Conservation (phyloP, 2,797 vertebrate species). For the Gobio occitaniae region DNA sequence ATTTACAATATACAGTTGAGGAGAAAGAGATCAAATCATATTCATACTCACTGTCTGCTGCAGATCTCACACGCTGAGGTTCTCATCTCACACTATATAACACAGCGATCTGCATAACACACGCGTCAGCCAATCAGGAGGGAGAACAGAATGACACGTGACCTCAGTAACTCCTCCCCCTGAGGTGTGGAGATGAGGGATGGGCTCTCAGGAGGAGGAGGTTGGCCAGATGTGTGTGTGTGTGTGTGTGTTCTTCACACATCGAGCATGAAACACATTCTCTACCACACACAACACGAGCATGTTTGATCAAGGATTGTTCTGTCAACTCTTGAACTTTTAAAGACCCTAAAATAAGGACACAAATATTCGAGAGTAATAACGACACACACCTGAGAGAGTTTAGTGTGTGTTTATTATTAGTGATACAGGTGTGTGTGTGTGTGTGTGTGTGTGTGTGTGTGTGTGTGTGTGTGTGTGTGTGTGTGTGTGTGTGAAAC, state of each 20-base stretch:
- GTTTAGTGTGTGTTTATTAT: conserved; percentile 20
- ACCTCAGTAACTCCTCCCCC: neutral
- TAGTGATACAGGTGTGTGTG: neutral
- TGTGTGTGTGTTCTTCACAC: too few relatives aligned
- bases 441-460: conserved; percentile 1
- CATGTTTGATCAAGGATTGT: neutral
- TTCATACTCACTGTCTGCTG: conserved; percentile 32
- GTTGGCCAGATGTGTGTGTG: too few relatives aligned
- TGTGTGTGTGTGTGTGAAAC: neutral
- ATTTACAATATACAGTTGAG: too few relatives aligned
- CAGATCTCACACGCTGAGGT: neutral
- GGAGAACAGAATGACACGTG: neutral
- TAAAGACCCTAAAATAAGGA: neutral
- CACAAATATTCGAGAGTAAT: neutral
- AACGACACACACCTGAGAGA: neutral
- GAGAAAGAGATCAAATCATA: too few relatives aligned
- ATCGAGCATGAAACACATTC: too few relatives aligned
- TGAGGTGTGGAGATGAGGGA: too few relatives aligned
- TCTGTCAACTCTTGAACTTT: neutral
- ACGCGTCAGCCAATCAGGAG: conserved; percentile 34
- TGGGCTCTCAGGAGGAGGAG: too few relatives aligned
- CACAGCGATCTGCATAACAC: neutral
- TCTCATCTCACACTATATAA: neutral
- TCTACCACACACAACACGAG: too few relatives aligned
- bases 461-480: too few relatives aligned